phyloP scores from a whole-genome alignment of 2,888 invertebrate species.

The Oligia latruncula region DNA sequence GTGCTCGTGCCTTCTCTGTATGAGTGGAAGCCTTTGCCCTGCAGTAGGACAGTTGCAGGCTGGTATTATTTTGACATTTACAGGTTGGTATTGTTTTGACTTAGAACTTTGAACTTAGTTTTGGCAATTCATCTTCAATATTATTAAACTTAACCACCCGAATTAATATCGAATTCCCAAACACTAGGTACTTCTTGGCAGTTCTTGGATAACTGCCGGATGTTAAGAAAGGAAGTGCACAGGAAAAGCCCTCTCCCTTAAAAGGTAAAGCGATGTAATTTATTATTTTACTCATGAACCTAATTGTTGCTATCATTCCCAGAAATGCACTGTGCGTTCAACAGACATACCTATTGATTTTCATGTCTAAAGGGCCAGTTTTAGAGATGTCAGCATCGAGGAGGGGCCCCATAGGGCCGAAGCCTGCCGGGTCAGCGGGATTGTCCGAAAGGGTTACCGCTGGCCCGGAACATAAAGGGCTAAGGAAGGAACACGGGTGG shows the following conservation, averaged over 20 bases:
- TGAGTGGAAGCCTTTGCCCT: too few species aligned
- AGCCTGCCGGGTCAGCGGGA: too few species aligned
- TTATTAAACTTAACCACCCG: not conserved
- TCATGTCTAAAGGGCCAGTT: not conserved
- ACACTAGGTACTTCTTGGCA: not conserved
- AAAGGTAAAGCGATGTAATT: constrained; percentile 22
- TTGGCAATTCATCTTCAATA: not conserved
- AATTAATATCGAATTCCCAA: not conserved
- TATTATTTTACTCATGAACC: constrained; percentile 19
- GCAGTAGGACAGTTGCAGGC: too few species aligned
- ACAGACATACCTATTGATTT: not conserved
- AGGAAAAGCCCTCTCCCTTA: constrained; percentile 14
- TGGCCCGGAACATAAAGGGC: too few species aligned
- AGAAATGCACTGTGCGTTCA: not conserved
- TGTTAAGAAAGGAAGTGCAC: constrained; percentile 7
- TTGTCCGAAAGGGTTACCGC: too few species aligned
- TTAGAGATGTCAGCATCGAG: too few species aligned
- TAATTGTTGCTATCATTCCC: not conserved
- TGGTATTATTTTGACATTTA: too few species aligned
- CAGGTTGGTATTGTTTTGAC: too few species aligned
- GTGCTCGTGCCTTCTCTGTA: too few species aligned
- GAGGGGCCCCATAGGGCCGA: too few species aligned
- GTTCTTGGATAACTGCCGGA: constrained; percentile 2
- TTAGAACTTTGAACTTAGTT: too few species aligned
- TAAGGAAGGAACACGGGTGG: too few species aligned